Conservation (phyloP, 2,113 vertebrate genomes). For the Scatophagus argus region DNA sequence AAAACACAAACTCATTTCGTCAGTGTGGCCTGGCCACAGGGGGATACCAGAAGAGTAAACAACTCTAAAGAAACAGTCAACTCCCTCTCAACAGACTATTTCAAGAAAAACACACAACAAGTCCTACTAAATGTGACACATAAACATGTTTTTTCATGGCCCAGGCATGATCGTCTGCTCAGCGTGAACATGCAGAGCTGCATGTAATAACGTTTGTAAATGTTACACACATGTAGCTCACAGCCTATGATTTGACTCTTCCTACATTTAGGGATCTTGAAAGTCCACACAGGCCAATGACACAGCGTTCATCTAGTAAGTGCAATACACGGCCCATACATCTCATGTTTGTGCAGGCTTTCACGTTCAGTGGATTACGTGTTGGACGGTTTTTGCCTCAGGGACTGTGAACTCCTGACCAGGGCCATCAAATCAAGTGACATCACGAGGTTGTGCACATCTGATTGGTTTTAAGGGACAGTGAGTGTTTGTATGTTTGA, state of each 20-base stretch:
- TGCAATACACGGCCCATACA: background rate
- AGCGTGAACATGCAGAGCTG: background rate
- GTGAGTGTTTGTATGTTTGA: background rate
- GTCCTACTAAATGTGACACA: background rate
- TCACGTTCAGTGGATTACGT: slow-evolving; percentile 39
- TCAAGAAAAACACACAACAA: background rate
- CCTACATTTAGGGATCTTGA: background rate
- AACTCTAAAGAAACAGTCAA: slow-evolving; percentile 39
- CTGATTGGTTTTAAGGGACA: slow-evolving; percentile 23
- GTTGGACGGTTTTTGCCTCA: slow-evolving; percentile 6
- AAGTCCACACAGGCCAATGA: background rate
- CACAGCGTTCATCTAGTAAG: background rate
- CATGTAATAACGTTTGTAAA: background rate
- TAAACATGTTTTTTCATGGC: background rate
- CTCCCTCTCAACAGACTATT: slow-evolving; percentile 36
- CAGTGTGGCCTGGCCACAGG: slow-evolving; percentile 25
- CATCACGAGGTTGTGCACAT: slow-evolving; percentile 16
- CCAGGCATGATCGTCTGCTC: background rate
- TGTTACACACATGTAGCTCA: background rate
- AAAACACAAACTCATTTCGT: background rate
- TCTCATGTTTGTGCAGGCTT: slow-evolving; percentile 34
- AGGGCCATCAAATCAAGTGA: slow-evolving; percentile 47
- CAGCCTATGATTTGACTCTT: background rate
- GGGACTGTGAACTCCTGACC: slow-evolving; percentile 34
- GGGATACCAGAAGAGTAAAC: slow-evolving; percentile 52